Percentiles rank a stretch among this genome's conserved stretches.
Evolutionary conservation across 2,888 invertebrate genomes (phyloP).

Genomic region (Troides aeacus): DNA sequence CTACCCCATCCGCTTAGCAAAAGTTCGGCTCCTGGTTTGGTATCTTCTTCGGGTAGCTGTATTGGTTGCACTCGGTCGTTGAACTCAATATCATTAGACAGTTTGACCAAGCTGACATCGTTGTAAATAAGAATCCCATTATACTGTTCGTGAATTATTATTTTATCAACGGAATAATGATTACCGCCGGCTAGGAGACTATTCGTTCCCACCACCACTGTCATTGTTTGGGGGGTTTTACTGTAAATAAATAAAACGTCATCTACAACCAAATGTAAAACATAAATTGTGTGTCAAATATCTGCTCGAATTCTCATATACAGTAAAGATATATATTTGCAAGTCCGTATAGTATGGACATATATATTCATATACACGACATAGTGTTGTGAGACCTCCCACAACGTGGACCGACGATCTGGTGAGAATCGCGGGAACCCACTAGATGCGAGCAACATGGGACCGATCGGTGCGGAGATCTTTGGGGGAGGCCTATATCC

Average conservation of each 20-base stretch:
- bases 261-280: background rate
- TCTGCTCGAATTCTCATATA: background rate
- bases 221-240: conserved; percentile 33
- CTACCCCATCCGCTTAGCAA: conserved; percentile 74
- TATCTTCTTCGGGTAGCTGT: conserved; percentile 50
- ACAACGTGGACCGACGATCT: too few species aligned
- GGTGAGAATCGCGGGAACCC: too few species aligned
- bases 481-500: too few species aligned
- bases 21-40: conserved; percentile 51
- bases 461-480: too few species aligned
- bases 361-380: background rate
- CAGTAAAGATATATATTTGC: background rate
- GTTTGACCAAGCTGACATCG: conserved; percentile 69
- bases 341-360: background rate
- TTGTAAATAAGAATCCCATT: conserved; percentile 53
- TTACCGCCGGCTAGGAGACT: conserved; percentile 64
- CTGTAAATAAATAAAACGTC: conserved; percentile 32
- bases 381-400: too few species aligned
- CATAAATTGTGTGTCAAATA: background rate
- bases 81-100: conserved; percentile 53
- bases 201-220: conserved; percentile 73
- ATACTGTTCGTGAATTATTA: conserved; percentile 67
- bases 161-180: conserved; percentile 53
- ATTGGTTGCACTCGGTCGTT: conserved; percentile 57
- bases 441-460: too few species aligned